A percentile compares a stretch with the other conserved stretches of the same genome.
These are phyloP conservation scores for Gambusia yucatana DNA, from an alignment of 2,797 vertebrate genomes.

Conservation along the genomic window DNA sequence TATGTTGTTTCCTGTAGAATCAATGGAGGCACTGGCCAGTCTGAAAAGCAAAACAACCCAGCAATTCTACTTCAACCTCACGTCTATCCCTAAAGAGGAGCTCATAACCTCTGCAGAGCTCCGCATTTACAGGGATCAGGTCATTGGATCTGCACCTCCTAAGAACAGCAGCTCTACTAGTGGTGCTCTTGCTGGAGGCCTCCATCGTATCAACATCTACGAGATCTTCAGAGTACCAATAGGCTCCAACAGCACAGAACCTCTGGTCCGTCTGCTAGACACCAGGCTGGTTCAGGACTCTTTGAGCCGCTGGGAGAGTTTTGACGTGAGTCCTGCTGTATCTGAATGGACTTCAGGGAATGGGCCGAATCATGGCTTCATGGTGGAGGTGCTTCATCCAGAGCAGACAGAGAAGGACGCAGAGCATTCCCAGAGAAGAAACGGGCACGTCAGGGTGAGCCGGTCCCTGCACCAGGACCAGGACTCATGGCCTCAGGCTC, in stretches of 20 bases:
- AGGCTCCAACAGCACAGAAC: constrained; percentile 78
- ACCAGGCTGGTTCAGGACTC: constrained; percentile 94
- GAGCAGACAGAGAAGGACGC: constrained; percentile 76
- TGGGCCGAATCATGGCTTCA: constrained; percentile 92
- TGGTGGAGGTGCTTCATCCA: constrained; percentile 94
- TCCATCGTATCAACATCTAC: constrained; percentile 98
- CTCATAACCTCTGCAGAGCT: constrained; percentile 95
- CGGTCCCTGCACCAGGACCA: constrained; percentile 92
- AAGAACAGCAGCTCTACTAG: constrained; percentile 60
- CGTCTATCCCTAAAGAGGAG: constrained; percentile 91
- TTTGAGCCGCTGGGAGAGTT: constrained; percentile 95
- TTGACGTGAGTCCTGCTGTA: constrained; percentile 94
- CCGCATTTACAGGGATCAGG: constrained; percentile 93
- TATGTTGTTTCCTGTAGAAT: constrained; percentile 81
- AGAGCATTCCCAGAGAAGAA: constrained; percentile 63
- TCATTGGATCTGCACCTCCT: constrained; percentile 76
- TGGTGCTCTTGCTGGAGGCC: constrained; percentile 71
- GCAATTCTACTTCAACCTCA: constrained; percentile 97
- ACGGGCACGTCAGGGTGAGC: constrained; percentile 93
- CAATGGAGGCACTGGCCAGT: constrained; percentile 92
- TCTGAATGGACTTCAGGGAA: constrained; percentile 91
- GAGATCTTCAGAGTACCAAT: constrained; percentile 91
- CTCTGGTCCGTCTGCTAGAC: constrained; percentile 94
- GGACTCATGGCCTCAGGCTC: constrained; percentile 91
- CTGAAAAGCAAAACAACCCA: constrained; percentile 90